Base-by-base conservation (phyloP, 1,140 invertebrate genomes). In the Papilio machaon region DNA sequence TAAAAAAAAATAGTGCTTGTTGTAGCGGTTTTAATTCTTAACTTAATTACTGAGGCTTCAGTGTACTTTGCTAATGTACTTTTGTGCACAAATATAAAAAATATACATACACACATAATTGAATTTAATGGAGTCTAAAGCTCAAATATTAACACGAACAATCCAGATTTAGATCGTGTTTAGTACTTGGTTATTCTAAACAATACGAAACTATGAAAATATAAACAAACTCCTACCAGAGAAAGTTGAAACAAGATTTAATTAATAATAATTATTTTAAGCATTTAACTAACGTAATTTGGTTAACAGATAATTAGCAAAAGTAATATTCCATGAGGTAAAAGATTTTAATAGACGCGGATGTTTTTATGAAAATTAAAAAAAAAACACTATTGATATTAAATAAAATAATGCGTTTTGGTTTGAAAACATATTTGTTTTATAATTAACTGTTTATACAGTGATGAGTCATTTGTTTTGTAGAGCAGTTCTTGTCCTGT, bases 401-500 rank as follows among this genome's bases (percentile, higher is more conserved):
- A 30, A 30, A 67, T 47, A 46, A 70, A 70, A 23, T 19, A 73
- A 46, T 43, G 35, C 30, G 30, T 43, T 73, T 73, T 47, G 47
- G 35, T 73, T 43, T 73, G 73, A 76, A 76, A 76, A 76, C 30
- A 70, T 70, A 70, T 70, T 70, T 70, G 30, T 70, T 70, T 35
- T 70, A 35, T 13, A 70, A 70, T 64, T 64, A 64, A 11, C 23
- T 70, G 64, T 38, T 70, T 70, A 60, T 82, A 64, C 81, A 64
- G 76, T 70, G 76, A 82, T 76, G 73, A 67, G 76, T 64, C 54
- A 19, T 9, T 81, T 49, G 35, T 30, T 47, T 75, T 74, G 23
- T 80, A 64, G 60, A 11, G 19, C 17, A 13, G 19, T 60, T 9
- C 35, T 17, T n/a, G n/a, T 23, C 3, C 1, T 54, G 2, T 54